Base-by-base conservation (phyloP, 2,113 vertebrate species). In the Tapirus terrestris region DNA sequence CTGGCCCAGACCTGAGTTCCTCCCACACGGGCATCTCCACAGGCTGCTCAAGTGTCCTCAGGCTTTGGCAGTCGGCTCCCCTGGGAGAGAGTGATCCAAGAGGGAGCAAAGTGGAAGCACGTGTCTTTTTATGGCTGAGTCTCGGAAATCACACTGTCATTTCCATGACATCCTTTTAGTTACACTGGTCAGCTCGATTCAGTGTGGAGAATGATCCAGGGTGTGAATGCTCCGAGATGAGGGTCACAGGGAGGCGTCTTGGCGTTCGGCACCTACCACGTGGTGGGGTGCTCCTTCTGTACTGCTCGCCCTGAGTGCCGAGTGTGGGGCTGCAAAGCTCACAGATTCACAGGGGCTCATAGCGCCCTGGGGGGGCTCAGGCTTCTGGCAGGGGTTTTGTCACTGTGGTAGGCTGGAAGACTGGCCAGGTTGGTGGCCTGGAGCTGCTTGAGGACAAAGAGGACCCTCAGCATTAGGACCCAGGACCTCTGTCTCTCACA, bases 121-220 rank as follows among this genome's bases (percentile, higher is more conserved):
- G 0, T 6, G 29, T 80, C 58, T 60, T 51, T 45, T 31, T n/a
- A 2, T 60, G 56, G 20, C 45, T 9, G 16, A 58, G 56, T 48
- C 51, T 70, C 5, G 3, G 60, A 81, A 53, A 39, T 58, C 84
- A 33, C 3, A 9, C 60, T 6, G 6, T 80, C 65, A 18, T 51
- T 51, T 63, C n/a, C 25, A 39, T 0, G 2, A 45, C 16, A 13
- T 53, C 48, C n/a, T 2, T 0, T 65, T 5, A 4, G 18, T 12
- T 3, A 29, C 21, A 4, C n/a, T 3, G 33, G 10, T 83, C 36
- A 31, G 33, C 83, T 53, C 72, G 4, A 2, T 61, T 67, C 18
- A 1, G 5, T 27, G n/a, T 12, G 10, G 72, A 86, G 53, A 16
- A 20, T 21, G 39, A 4, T 6, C n/a, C 18, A 2, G 21, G 29